Evolutionary conservation across 2,113 vertebrate genomes (phyloP), one percentile per base, ranked within the genome.

Genomic region (Heterotilapia buettikoferi): DNA sequence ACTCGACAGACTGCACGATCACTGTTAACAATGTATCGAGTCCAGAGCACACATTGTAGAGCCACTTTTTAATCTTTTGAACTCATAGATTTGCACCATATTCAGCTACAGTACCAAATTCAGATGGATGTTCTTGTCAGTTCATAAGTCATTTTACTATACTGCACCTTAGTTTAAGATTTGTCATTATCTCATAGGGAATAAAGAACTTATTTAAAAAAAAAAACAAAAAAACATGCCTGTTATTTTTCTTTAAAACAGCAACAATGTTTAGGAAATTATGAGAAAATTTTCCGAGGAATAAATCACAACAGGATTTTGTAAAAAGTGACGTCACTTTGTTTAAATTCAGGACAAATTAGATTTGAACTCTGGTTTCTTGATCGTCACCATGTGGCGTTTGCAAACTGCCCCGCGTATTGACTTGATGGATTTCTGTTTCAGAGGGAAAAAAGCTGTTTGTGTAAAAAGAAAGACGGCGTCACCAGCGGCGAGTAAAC

Each of bases 341-440:
- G 14, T 47, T 18, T 31, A 31, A 31, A 12, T 78, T 78, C 43
- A 78, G 6, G 16, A 8, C 16, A 76, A 78, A 78, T 50, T 52
- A 8, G 4, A 52, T 13, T 33, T 33, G 10, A 78, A 78, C 26
- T 50, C 4, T 13, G 71, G 43, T 31, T 31, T 40, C 40, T 26
- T 9, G 68, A 29, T 26, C 3, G 21, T 45, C 38, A 45, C n/a
- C 0, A 1, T 31, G 45, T 52, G 29, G 10, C 45, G 1, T 31
- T 78, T 12, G 18, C 73, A 52, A 31, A 78, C 16, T 8, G 24
- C 43, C 16, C 71, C 3, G 2, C 10, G 0, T 33, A 52, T 52
- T 50, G 71, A 47, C 43, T 31, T 12, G 26, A 50, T 31, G 40
- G 4, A 78, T 78, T 52, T 78, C 14, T 78, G 9, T 50, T 78